These are phyloP conservation scores for Troglohyphantes excavatus DNA, from an alignment of 2,888 invertebrate genomes.

Conservation along the genomic window DNA sequence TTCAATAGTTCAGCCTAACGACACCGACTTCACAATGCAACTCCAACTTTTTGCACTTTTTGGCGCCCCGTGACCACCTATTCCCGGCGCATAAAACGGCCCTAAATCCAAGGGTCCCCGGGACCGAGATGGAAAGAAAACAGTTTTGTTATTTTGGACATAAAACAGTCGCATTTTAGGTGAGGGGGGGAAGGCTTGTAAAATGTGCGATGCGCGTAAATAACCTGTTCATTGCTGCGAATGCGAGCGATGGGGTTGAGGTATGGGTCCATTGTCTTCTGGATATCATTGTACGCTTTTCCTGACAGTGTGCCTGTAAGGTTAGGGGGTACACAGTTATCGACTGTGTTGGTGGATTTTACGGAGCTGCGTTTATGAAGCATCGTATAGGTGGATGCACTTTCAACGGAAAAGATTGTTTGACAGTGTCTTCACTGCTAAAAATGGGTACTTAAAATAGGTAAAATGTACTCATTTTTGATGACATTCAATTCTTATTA, in stretches of 20 bases:
- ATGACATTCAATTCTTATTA: too few relatives aligned
- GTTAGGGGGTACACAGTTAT: conserved; percentile 56
- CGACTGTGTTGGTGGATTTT: neutral
- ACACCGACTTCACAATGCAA: neutral
- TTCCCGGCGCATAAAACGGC: neutral
- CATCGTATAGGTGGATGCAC: neutral
- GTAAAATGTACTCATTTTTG: too few relatives aligned
- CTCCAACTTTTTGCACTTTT: too few relatives aligned
- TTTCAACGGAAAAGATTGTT: too few relatives aligned
- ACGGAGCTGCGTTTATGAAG: neutral
- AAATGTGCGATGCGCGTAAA: conserved; percentile 58
- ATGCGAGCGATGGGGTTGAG: conserved; percentile 56
- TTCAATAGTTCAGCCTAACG: conserved; percentile 7
- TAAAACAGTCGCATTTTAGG: conserved; percentile 57
- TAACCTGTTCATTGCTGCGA: conserved; percentile 66
- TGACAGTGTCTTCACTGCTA: too few relatives aligned
- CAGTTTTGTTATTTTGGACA: conserved; percentile 69
- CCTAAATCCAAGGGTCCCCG: neutral
- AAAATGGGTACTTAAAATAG: too few relatives aligned
- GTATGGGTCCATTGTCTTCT: conserved; percentile 59
- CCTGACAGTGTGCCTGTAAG: conserved; percentile 17
- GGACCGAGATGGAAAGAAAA: neutral
- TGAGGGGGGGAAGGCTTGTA: conserved; percentile 11
- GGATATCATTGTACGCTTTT: conserved; percentile 52
- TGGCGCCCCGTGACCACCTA: neutral